Base-by-base conservation (phyloP, 2,888 invertebrate genomes). In the Rhimphoctona megacephalus region DNA sequence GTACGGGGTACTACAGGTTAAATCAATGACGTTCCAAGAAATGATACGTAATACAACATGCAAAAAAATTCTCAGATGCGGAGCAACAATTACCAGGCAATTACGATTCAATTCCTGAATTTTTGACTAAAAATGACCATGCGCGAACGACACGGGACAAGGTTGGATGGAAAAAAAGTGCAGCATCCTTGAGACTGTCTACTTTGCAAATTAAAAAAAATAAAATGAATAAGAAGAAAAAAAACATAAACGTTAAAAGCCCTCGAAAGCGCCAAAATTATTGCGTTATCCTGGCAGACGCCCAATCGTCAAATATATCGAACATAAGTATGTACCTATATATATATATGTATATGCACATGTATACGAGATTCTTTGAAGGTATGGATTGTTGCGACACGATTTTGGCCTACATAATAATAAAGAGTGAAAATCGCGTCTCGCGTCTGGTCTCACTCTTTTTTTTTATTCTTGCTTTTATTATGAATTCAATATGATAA, bases 261-360 rank as follows among this genome's bases (percentile, higher is more conserved):
- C 39, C 73, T 70, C 89, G 88, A 90, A 85, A 89, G 83, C 69
- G 84, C 90, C 88, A 89, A 91, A 92, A 92, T 92, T 91, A 92
- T 91, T 92, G 87, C 91, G 90, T 90, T 91, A 89, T 88, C 88
- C 89, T 92, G 92, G 92, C 91, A 64, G 5, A 36, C 46, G 82
- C 83, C 91, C 92, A 92, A 91, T 86, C 14, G 43, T 43, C 14
- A 3, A 43, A 43, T 11, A 43, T 11, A 43, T 43, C 86, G 88
- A 86, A 52, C 49, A 80, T 22, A 33, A 25, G 54, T 36, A 30
- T 57, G 30, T n/a, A 77, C 43, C 14, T n/a, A 22, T 30, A 8
- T 39, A 49, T 52, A 46, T 49, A 22, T 36, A 7, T 46, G 61
- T 61, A 46, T 36, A 5, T 9, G 39, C 22, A 36, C 25, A n/a